These are phyloP conservation scores for Ceraclea dissimilis DNA, from an alignment of 2,888 invertebrate genomes.

Conservation along the genomic window DNA sequence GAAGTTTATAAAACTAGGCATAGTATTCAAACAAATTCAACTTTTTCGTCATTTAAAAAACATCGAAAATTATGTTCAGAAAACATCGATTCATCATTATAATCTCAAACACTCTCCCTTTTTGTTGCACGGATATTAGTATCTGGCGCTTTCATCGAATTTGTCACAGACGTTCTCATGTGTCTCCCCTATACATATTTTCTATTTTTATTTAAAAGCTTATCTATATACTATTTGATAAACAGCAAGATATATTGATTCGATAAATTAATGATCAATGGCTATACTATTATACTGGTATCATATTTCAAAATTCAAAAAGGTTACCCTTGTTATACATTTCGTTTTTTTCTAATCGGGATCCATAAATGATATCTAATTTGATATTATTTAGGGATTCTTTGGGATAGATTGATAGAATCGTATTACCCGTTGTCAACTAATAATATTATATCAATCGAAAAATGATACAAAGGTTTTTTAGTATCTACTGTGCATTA, in stretches of 20 bases:
- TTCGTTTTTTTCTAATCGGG: not conserved
- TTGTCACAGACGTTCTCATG: conserved; percentile 10
- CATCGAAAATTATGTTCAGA: too few species aligned
- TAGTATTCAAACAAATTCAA: too few species aligned
- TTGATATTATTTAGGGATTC: not conserved
- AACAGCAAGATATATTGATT: conserved; percentile 1
- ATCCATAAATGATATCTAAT: not conserved
- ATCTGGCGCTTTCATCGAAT: conserved; percentile 13
- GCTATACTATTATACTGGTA: not conserved
- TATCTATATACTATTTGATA: not conserved
- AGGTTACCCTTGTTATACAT: not conserved
- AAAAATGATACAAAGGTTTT: too few species aligned
- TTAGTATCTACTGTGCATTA: too few species aligned
- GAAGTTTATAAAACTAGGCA: too few species aligned
- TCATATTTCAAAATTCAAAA: not conserved
- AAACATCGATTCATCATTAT: not conserved
- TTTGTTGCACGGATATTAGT: not conserved
- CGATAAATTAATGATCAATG: not conserved
- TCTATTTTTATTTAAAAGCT: not conserved
- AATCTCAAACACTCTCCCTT: not conserved
- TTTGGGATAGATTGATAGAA: not conserved
- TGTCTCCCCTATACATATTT: not conserved
- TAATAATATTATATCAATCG: too few species aligned
- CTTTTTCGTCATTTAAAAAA: too few species aligned
- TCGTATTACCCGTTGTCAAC: not conserved